Evolutionary conservation across 2,113 vertebrate genomes (phyloP), one percentile per base, ranked within the genome.

Genomic region (Gymnobelideus leadbeateri): DNA sequence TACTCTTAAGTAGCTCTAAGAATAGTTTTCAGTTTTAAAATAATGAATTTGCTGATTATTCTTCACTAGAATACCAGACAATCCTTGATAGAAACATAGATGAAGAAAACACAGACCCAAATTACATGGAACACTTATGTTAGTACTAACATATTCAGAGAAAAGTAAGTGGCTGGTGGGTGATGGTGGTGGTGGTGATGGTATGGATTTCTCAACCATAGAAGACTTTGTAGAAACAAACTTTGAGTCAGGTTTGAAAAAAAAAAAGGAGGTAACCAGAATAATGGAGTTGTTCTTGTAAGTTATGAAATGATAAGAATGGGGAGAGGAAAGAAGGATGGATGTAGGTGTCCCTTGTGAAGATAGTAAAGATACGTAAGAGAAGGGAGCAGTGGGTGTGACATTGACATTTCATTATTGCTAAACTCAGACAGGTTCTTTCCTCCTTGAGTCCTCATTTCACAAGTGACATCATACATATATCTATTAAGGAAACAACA

Each of bases 171-270:
- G 16, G 26, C 16, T n/a, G 37, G 26, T 28, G 8, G 31, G 37
- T 12, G 12, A 0, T 16, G 57, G 57, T 9, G 10, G 24, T 46
- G 49, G 50, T 89, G 53, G 23, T 26, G 49, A 0, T 53, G 16
- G 54, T 21, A 25, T 90, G 54, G 54, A 91, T 92, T 91, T 46
- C 91, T 91, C 47, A 89, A 37, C 28, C 51, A 25, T 50, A 92
- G 49, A 93, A 37, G 55, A 92, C 95, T 93, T 95, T 95, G 93
- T 51, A 16, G 84, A 95, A 94, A 46, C 19, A 9, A 24, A 92
- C 91, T 96, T 52, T 12, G 2, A 92, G 31, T 37, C 89, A 54
- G 43, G 89, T 92, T 89, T 55, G 51, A 92, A 92, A 43, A 91
- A 61, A 61, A 51, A 37, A 26, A 77, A 92, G 90, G 51, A 49